phyloP scores from a whole-genome alignment of 2,888 invertebrate genomes.

The Ornithoptera priamus region DNA sequence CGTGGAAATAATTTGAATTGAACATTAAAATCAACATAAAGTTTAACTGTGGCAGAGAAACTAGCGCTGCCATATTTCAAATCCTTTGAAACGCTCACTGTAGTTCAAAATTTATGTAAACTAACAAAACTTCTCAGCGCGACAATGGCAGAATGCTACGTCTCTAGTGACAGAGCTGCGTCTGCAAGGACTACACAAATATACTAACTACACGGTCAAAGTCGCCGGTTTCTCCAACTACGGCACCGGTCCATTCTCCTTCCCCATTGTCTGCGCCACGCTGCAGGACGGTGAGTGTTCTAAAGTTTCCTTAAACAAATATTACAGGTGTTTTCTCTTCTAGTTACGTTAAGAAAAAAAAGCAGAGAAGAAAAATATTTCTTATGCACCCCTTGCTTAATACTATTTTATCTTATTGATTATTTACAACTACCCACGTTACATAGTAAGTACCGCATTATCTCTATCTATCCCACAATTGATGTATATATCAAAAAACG shows the following conservation, averaged over 20 bases:
- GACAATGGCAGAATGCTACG: constrained; percentile 71
- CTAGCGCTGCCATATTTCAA: constrained; percentile 5
- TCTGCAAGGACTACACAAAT: constrained; percentile 88
- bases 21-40: constrained; percentile 6
- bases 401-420: too few species aligned
- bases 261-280: constrained; percentile 88
- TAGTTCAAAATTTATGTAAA: constrained; percentile 30
- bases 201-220: constrained; percentile 92
- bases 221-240: constrained; percentile 92
- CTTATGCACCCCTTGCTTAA: too few species aligned
- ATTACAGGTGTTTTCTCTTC: not conserved
- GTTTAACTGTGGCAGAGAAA: constrained; percentile 4
- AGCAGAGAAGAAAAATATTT: too few species aligned
- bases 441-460: too few species aligned
- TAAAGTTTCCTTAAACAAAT: constrained; percentile 9
- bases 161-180: constrained; percentile 88
- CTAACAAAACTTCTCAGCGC: constrained; percentile 50
- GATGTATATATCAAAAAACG: too few species aligned
- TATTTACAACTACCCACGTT: too few species aligned
- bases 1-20: not conserved
- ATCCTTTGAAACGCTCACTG: constrained; percentile 22
- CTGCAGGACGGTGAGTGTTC: constrained; percentile 87
- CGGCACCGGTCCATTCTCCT: constrained; percentile 90
- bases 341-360: not conserved
- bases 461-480: too few species aligned